Percentiles rank a stretch among this genome's conserved stretches.
These are phyloP conservation scores for Reticulitermes lucifugus DNA, from an alignment of 2,888 invertebrate genomes.

Conservation along the genomic window DNA sequence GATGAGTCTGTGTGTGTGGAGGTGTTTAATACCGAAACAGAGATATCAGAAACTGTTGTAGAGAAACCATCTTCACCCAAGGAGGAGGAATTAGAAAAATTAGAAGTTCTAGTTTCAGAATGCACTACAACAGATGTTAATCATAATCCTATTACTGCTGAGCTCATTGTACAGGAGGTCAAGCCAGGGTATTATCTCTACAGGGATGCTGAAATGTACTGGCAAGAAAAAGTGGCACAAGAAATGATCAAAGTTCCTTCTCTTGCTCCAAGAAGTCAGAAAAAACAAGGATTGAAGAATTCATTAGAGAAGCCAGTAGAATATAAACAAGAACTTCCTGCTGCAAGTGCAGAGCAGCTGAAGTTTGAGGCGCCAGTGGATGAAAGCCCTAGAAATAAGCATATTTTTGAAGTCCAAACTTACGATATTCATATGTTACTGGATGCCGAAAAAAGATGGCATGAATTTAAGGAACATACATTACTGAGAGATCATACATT, in stretches of 20 bases:
- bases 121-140: background rate
- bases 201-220: slow-evolving; percentile 47
- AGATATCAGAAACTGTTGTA: background rate
- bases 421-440: slow-evolving; percentile 43
- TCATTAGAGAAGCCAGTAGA: background rate
- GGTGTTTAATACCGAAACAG: background rate
- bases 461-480: slow-evolving; percentile 52
- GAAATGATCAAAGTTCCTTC: slow-evolving; percentile 4
- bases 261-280: background rate
- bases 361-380: background rate
- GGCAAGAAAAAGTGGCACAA: slow-evolving; percentile 43
- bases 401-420: background rate
- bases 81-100: background rate
- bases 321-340: background rate
- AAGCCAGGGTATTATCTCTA: slow-evolving; percentile 43
- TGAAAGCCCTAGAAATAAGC: background rate
- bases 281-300: background rate
- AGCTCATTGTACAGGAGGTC: slow-evolving; percentile 3
- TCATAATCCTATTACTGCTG: background rate
- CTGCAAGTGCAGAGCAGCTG: background rate
- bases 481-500: background rate
- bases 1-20: slow-evolving; percentile 57
- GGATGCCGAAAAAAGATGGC: slow-evolving; percentile 56
- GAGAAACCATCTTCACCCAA: background rate
- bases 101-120: background rate